Base-by-base conservation (phyloP, 1,140 invertebrate genomes). In the Zaprionus inermis region DNA sequence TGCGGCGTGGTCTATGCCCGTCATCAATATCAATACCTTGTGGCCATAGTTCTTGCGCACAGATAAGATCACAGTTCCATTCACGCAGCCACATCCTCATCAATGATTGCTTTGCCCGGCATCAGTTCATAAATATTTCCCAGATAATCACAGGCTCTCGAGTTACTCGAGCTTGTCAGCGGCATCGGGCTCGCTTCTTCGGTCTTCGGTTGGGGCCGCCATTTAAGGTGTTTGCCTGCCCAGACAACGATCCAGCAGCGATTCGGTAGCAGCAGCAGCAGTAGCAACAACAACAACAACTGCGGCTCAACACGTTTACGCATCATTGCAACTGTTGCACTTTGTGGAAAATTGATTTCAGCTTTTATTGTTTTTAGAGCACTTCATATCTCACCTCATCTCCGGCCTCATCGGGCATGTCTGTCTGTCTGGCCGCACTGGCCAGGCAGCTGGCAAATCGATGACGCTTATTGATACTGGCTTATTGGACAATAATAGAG, bases 91-190 rank as follows among this genome's bases (percentile, higher is more conserved):
- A 54, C 22, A 79, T 57, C 64, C 56, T 74, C 84, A 81, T 81
- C 79, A 88, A 88, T 88, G 80, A 84, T 81, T 75, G 70, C 52
- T 14, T 6, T n/a, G 36, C 36, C 12, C 28, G 68, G 72, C 58
- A 84, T 75, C 78, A 88, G 78, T 84, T 84, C 84, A 89, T 89
- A 89, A 89, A 90, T 89, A 89, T 90, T 84, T 86, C 67, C 78
- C 74, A 85, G 70, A 79, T 88, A 89, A 88, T 88, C 84, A 89
- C 80, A 81, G 84, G 69, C 84, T 89, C 84, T 88, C 77, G 77
- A 83, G 78, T 86, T 86, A 76, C 80, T 79, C 59, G 30, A 67
- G 74, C 73, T 78, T 81, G 79, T 77, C 79, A 76, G 69, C 54
- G 32, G 30, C 30, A 32, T 9, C 7, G 38, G n/a, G 6, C 7